These are phyloP conservation scores for Platycercus adscitus DNA, from an alignment of 2,113 vertebrate genomes.

Conservation along the genomic window DNA sequence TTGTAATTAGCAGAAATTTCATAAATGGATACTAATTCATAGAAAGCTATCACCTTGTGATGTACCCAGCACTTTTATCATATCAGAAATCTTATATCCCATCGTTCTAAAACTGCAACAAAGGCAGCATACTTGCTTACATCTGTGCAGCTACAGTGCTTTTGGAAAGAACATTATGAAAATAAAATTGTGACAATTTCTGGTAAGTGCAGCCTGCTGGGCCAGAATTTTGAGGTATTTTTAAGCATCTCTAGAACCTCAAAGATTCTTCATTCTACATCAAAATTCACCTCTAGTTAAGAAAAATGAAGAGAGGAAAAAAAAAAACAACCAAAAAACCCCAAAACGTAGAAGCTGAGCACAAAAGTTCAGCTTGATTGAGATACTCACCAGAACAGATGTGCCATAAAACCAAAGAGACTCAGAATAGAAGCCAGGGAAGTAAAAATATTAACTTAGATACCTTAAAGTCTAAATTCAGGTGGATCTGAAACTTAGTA, in stretches of 20 bases:
- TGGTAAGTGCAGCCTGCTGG: neutral
- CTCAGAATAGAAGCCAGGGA: neutral
- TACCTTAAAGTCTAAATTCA: neutral
- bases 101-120: neutral
- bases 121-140: neutral
- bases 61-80: neutral
- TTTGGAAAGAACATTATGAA: neutral
- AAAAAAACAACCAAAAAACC: neutral
- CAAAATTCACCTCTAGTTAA: neutral
- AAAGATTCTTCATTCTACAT: neutral
- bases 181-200: neutral
- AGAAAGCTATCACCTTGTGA: neutral
- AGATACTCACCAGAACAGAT: neutral
- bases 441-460: neutral
- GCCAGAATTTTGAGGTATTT: neutral
- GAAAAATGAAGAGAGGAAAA: neutral
- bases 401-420: neutral
- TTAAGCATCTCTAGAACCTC: neutral
- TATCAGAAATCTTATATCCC: neutral
- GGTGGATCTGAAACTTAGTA: neutral
- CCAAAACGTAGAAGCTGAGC: neutral
- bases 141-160: neutral
- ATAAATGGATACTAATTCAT: neutral
- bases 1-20: neutral
- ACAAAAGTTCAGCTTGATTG: neutral